Conservation (phyloP, 1,140 invertebrate genomes). For the Chionoecetes opilio region DNA sequence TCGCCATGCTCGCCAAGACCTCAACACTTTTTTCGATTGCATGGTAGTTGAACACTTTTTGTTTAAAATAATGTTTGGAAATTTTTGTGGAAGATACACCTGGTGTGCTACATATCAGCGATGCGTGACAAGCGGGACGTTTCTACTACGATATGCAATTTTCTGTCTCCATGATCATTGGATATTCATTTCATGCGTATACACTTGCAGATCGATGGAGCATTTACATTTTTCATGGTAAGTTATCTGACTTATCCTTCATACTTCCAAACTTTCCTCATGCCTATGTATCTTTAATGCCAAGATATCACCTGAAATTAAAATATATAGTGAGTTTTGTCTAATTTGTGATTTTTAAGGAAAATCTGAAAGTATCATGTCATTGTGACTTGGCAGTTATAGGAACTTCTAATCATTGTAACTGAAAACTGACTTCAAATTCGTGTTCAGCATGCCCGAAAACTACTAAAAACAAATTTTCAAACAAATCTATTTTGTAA, state of each 20-base stretch:
- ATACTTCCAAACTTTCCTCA: neutral
- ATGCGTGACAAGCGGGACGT: neutral
- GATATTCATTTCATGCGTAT: neutral
- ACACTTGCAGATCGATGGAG: neutral
- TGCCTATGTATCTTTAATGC: neutral
- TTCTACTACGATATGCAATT: neutral
- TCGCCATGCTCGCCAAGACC: neutral
- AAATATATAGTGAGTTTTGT: too few relatives aligned
- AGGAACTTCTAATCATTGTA: too few relatives aligned
- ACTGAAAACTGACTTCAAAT: too few relatives aligned
- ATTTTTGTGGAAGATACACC: neutral
- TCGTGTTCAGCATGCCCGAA: too few relatives aligned
- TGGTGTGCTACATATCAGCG: neutral
- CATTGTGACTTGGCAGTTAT: too few relatives aligned
- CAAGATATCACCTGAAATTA: neutral
- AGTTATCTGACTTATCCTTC: neutral
- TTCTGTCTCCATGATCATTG: neutral
- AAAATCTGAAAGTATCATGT: too few relatives aligned
- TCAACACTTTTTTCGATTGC: neutral
- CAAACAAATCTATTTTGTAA: too few relatives aligned
- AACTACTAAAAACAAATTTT: too few relatives aligned
- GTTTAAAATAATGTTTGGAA: neutral
- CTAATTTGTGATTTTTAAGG: too few relatives aligned
- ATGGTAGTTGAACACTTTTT: neutral
- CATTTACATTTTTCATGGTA: conserved; percentile 9